These are phyloP conservation scores for Pionites leucogaster DNA, from an alignment of 2,113 vertebrate species.

Conservation along the genomic window DNA sequence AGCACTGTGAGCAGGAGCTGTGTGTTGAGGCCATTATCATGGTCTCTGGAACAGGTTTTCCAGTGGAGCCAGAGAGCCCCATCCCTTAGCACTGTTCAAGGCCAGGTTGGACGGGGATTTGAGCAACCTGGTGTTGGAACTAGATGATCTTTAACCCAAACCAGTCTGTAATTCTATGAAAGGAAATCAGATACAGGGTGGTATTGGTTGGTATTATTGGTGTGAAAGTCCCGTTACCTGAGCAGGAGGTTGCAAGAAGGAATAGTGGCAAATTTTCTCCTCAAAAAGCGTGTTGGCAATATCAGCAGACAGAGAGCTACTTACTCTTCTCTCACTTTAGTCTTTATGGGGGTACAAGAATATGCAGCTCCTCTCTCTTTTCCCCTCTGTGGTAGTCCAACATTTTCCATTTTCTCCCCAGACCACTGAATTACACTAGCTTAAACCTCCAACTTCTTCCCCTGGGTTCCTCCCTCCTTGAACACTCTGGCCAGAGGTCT, in stretches of 20 bases:
- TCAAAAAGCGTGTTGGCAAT: not conserved
- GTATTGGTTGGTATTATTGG: not conserved
- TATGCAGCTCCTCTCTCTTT: not conserved
- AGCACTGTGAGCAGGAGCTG: not conserved
- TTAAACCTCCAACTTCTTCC: not conserved
- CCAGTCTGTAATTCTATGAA: not conserved
- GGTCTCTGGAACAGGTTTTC: not conserved
- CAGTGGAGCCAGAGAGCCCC: not conserved
- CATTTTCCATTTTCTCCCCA: not conserved
- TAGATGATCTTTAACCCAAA: not conserved
- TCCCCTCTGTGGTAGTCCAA: not conserved
- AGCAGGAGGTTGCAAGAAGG: not conserved
- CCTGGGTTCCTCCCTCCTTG: not conserved
- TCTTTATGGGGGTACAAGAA: not conserved
- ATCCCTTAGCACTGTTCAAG: not conserved
- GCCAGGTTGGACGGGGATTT: not conserved
- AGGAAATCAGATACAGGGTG: not conserved
- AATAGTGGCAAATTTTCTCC: not conserved
- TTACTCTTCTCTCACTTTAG: not conserved
- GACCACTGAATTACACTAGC: not conserved
- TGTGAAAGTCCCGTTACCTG: not conserved
- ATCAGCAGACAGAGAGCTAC: not conserved
- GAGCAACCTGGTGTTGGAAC: not conserved
- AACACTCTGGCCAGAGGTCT: rapidly evolving
- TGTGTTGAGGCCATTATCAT: not conserved